phyloP scores from a whole-genome alignment of 2,888 invertebrate species.

The Epirrita christyi region DNA sequence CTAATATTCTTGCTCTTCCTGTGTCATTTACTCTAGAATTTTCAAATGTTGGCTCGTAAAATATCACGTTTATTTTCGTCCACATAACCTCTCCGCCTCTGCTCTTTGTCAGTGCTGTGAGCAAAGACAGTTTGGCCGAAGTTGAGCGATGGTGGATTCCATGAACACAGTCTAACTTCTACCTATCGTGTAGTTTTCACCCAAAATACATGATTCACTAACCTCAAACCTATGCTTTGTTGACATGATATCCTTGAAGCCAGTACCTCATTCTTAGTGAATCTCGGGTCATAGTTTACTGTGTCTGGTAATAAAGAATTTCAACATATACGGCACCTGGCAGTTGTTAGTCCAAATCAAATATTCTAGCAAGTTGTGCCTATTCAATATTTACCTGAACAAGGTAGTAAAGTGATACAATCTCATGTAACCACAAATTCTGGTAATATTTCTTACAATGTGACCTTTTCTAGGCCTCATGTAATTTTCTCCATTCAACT shows the following conservation, averaged over 20 bases:
- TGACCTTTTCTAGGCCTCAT: no score
- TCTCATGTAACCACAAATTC: no score
- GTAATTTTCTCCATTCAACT: no score
- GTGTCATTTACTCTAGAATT: not conserved
- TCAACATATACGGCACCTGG: not conserved
- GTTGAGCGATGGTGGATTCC: not conserved
- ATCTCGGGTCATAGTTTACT: not conserved
- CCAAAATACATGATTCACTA: not conserved
- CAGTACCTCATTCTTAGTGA: not conserved
- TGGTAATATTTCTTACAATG: no score
- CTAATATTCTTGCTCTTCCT: not conserved
- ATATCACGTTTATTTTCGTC: constrained; percentile 29
- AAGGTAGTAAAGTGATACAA: no score
- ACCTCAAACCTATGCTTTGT: constrained; percentile 22
- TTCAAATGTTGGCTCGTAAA: not conserved
- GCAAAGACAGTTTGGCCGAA: not conserved
- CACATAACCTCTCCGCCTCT: constrained; percentile 45
- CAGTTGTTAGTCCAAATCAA: not conserved
- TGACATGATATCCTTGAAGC: constrained; percentile 15
- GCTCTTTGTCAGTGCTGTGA: not conserved
- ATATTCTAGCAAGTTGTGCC: not conserved
- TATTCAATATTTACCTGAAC: no score
- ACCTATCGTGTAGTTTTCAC: not conserved
- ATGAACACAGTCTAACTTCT: not conserved
- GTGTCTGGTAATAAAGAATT: not conserved